A percentile compares a stretch with the other conserved stretches of the same genome.
phyloP scores from a whole-genome alignment of 2,113 vertebrate species.

The Chaetodon trifascialis region DNA sequence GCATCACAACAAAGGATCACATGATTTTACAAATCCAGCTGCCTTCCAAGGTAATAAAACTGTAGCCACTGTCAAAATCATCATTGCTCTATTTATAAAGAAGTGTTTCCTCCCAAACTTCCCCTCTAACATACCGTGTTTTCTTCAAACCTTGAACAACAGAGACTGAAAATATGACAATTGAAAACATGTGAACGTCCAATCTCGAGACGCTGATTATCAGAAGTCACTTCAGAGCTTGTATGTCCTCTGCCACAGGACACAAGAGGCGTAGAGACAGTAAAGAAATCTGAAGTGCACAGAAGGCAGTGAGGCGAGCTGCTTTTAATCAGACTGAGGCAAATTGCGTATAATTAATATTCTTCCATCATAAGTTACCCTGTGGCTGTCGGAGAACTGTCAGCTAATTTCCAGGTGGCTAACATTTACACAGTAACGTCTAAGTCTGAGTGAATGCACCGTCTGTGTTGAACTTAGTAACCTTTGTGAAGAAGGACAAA shows the following conservation, averaged over 20 bases:
- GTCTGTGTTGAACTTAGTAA: background rate
- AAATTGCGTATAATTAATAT: conserved; percentile 32
- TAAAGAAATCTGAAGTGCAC: background rate
- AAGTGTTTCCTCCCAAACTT: background rate
- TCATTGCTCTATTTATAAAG: background rate
- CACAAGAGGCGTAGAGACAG: background rate
- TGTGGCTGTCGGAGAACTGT: conserved; percentile 19
- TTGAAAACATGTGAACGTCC: background rate
- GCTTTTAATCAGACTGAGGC: conserved; percentile 8
- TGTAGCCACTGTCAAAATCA: background rate
- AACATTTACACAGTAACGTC: background rate
- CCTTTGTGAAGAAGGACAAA: background rate
- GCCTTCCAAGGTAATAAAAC: background rate
- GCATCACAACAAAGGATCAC: too few relatives aligned
- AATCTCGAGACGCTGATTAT: conserved; percentile 4
- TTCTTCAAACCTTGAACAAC: background rate
- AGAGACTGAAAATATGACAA: background rate
- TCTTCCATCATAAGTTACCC: background rate
- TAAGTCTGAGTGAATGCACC: background rate
- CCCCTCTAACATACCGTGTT: background rate
- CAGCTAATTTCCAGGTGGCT: conserved; percentile 2
- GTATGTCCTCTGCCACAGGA: background rate
- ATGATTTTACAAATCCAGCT: too few relatives aligned
- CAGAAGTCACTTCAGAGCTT: background rate
- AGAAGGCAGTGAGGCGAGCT: background rate